Evolutionary conservation across 2,888 invertebrate genomes (phyloP), one percentile per base, ranked within the genome.

Genomic region (Drosophila anceps): DNA sequence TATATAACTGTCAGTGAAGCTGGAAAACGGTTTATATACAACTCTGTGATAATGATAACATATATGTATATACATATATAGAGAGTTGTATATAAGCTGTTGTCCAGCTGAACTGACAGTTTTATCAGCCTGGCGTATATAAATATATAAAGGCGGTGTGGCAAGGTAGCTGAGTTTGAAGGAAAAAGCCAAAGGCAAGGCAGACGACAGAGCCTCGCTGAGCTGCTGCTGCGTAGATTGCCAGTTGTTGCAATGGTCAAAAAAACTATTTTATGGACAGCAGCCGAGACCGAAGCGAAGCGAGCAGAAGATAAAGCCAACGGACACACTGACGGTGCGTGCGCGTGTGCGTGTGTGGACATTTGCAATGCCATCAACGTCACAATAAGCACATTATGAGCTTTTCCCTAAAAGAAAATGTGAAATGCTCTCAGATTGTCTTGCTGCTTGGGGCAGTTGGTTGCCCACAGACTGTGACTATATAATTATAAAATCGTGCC

Each of bases 361-460:
- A 76, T 81, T 81, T 73, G 76, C 80, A 67, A 66, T 71, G 84
- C 88, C 68, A 84, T 87, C 76, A 87, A 76, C 61, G 76, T 82
- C 73, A 57, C 65, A 61, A 58, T 72, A 73, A 84, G 76, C 82
- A 73, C 72, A 68, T 86, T 84, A 75, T 61, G 57, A 69, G 55
- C 41, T n/a, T 44, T 29, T 15, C 29, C 41, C 57, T 6, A 57
- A 57, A 33, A 43, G 57, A 43, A 43, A 31, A 57, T 33, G 43
- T 9, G 46, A 54, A 54, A 54, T 33, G 37, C 33, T 18, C n/a
- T 33, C 15, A 9, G 3, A 31, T 50, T 39, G 27, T 37, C 48
- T 15, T 13, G 9, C 15, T 33, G 27, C 71, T 61, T 50, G 57
- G 57, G 68, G 12, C 60, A 61, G 60, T 41, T 39, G 44, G n/a